Evolutionary conservation across 2,113 vertebrate genomes (phyloP), one percentile per base, ranked within the genome.

Genomic region (Bos javanicus): DNA sequence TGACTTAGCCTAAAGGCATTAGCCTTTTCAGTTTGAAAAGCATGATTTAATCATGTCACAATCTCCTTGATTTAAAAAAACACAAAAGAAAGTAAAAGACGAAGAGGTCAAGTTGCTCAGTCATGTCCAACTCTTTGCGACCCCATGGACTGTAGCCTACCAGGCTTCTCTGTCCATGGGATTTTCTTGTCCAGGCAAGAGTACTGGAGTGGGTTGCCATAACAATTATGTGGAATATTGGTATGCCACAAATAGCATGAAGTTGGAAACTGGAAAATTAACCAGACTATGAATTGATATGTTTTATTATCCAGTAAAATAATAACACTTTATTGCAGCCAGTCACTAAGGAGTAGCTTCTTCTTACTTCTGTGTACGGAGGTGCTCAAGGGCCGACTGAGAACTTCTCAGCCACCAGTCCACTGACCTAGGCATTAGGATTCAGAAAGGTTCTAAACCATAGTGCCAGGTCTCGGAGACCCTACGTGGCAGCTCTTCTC

Each of bases 191-290:
- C 60, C 60, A 62, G 60, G 28, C 60, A 16, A 33, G 60, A 62
- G 60, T 62, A 62, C 14, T 33, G 60, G 60, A 62, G 28, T 62
- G 60, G 60, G 60, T 33, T 62, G 28, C 60, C 60, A 62, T 57
- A 56, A 50, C 33, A 81, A 59, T 43, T 82, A 17, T 36, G 3
- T 85, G 30, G 17, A 80, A 23, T 85, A 39, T 28, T 83, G n/a
- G 7, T 50, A 3, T 78, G 30, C 43, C 52, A 6, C 25, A 64
- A 88, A 86, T 19, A 39, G 3, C 71, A 13, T 64, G 26, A 88
- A 74, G 25, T 71, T 71, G 33, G n/a, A 87, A 89, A 95, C 43
- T 80, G 23, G 57, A 82, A 93, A 93, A 67, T 48, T 85, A 87
- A 48, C 23, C 59, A 57, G 23, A 15, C 15, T 57, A 43, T 50